Evolutionary conservation across 2,797 vertebrate genomes (phyloP).

Genomic region (Rousettus madagascariensis): DNA sequence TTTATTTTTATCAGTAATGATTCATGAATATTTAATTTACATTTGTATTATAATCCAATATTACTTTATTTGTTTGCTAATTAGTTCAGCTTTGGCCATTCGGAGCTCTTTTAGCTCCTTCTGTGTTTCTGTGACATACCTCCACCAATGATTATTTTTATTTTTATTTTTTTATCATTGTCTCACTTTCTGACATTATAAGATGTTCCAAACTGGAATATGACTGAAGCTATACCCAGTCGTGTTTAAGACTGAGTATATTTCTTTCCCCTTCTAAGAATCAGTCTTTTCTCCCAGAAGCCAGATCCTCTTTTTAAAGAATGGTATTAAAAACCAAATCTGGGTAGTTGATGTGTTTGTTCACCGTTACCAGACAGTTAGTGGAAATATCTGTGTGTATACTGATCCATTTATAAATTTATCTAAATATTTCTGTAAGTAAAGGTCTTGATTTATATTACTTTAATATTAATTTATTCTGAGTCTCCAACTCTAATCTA

Average conservation of each 20-base stretch:
- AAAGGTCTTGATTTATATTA: not conserved
- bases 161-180: not conserved
- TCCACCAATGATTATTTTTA: not conserved
- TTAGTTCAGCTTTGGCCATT: not conserved
- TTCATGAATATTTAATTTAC: not conserved
- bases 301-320: not conserved
- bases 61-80: not conserved
- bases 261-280: not conserved
- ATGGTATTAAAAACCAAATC: not conserved
- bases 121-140: not conserved
- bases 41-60: not conserved
- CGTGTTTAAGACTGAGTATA: not conserved
- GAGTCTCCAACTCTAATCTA: not conserved
- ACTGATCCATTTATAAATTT: not conserved
- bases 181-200: not conserved
- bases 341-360: not conserved
- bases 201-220: not conserved
- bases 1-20: not conserved
- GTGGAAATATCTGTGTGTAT: not conserved
- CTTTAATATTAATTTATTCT: not conserved
- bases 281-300: not conserved
- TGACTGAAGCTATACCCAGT: no score
- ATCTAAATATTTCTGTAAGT: not conserved
- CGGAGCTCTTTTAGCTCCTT: not conserved
- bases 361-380: not conserved